Evolutionary conservation across 1,140 invertebrate genomes (phyloP).

Genomic region (Aplysia californica): DNA sequence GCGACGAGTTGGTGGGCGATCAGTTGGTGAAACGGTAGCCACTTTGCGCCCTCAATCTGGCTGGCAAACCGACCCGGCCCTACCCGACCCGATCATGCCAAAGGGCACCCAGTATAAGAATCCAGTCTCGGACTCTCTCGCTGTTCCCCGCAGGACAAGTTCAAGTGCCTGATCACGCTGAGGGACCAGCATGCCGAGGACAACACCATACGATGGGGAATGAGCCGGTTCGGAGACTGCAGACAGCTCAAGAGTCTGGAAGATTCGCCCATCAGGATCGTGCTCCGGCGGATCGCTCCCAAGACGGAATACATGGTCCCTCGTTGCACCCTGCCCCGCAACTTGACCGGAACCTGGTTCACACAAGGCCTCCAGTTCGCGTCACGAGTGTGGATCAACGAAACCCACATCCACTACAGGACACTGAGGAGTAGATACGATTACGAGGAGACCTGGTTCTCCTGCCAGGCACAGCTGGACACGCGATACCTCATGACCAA

Average conservation of each 20-base stretch:
- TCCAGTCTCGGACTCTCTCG: too few species aligned
- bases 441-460: slow-evolving; percentile 29
- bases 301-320: slow-evolving; percentile 8
- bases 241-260: slow-evolving; percentile 17
- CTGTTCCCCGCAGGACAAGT: slow-evolving; percentile 1
- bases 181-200: slow-evolving; percentile 24
- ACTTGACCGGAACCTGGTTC: slow-evolving; percentile 22
- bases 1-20: too few species aligned
- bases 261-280: not conserved
- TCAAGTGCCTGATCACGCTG: slow-evolving; percentile 13
- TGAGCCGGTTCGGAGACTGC: slow-evolving; percentile 24
- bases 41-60: too few species aligned
- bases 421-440: slow-evolving; percentile 18
- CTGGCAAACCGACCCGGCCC: too few species aligned
- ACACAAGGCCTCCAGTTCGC: slow-evolving; percentile 26
- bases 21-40: too few species aligned
- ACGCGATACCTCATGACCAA: slow-evolving; percentile 22
- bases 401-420: slow-evolving; percentile 16
- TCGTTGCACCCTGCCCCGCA: slow-evolving; percentile 15
- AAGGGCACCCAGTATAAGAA: too few species aligned
- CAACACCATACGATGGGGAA: slow-evolving; percentile 23
- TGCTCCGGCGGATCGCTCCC: slow-evolving; percentile 7
- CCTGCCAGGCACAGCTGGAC: slow-evolving; percentile 13
- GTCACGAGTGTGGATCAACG: slow-evolving; percentile 23
- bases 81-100: too few species aligned